Percentiles rank a stretch among this genome's conserved stretches.
phyloP scores from a whole-genome alignment of 2,888 invertebrate genomes.

The Halocaridina rubra region DNA sequence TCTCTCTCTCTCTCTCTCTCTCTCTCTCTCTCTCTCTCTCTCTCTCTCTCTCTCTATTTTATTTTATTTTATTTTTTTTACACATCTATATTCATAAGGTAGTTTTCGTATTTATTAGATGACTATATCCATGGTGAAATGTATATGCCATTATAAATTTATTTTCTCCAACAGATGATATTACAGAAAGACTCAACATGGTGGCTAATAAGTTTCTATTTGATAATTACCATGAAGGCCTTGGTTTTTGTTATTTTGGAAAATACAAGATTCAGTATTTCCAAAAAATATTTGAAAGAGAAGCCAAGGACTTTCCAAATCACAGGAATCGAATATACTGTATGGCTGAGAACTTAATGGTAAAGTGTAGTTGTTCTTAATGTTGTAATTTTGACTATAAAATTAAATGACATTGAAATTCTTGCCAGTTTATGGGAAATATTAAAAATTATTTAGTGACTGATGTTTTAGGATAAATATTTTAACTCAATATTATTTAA shows the following conservation, averaged over 20 bases:
- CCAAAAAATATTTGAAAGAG: not conserved
- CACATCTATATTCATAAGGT: too few relatives aligned
- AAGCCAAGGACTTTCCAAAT: not conserved
- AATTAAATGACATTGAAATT: too few relatives aligned
- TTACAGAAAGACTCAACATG: not conserved
- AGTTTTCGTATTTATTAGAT: too few relatives aligned
- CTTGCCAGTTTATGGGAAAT: too few relatives aligned
- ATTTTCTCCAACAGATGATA: not conserved
- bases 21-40: not conserved
- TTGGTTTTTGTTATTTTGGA: slow-evolving; percentile 38
- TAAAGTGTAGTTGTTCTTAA: too few relatives aligned
- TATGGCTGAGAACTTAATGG: slow-evolving; percentile 30
- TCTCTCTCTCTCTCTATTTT: too few relatives aligned
- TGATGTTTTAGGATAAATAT: too few relatives aligned
- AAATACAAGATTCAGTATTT: not conserved
- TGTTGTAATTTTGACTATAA: too few relatives aligned
- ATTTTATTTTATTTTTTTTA: not conserved
- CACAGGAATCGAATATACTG: slow-evolving; percentile 37
- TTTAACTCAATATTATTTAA: too few relatives aligned
- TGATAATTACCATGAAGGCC: slow-evolving; percentile 8
- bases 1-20: slow-evolving; percentile 12
- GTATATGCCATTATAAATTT: too few relatives aligned
- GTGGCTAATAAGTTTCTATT: slow-evolving; percentile 9
- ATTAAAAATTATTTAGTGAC: too few relatives aligned
- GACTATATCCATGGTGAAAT: too few relatives aligned